Percentiles rank a stretch among this genome's conserved stretches.
Evolutionary conservation across 2,888 invertebrate species (phyloP).

Genomic region (Lamellibrachia columna): DNA sequence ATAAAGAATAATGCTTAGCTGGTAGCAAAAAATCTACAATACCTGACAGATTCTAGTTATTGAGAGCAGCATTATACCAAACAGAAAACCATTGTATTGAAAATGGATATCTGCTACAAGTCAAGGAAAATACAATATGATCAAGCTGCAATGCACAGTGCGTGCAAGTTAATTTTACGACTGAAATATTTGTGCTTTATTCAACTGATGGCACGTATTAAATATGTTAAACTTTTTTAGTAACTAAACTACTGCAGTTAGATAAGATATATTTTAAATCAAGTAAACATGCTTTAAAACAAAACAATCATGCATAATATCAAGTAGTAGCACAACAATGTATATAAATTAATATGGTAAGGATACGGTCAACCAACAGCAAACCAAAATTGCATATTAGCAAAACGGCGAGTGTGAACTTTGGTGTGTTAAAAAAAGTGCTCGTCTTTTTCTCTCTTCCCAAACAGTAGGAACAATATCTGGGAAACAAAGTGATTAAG

Average conservation of each 20-base stretch:
- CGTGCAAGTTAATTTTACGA: not conserved
- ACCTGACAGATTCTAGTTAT: conserved; percentile 59
- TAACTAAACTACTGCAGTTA: too few species aligned
- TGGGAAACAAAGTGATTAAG: conserved; percentile 17
- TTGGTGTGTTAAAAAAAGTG: not conserved
- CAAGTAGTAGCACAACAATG: not conserved
- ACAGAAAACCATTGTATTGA: conserved; percentile 97
- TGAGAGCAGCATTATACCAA: conserved; percentile 72
- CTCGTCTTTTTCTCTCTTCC: conserved; percentile 16
- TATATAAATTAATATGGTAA: conserved; percentile 37
- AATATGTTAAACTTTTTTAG: not conserved
- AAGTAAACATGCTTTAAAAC: too few species aligned
- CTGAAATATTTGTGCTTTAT: not conserved
- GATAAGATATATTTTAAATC: too few species aligned
- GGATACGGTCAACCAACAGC: conserved; percentile 83
- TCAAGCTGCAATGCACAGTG: not conserved
- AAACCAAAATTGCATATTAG: conserved; percentile 87
- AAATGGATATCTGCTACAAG: conserved; percentile 82
- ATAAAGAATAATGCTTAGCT: not conserved
- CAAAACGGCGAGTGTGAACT: conserved; percentile 67
- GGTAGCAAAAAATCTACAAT: not conserved
- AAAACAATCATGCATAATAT: too few species aligned
- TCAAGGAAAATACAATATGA: conserved; percentile 18
- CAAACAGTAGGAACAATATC: conserved; percentile 23
- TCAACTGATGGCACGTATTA: not conserved